Base-by-base conservation (phyloP, 1,140 invertebrate species). In the Macrostomum lignano region DNA sequence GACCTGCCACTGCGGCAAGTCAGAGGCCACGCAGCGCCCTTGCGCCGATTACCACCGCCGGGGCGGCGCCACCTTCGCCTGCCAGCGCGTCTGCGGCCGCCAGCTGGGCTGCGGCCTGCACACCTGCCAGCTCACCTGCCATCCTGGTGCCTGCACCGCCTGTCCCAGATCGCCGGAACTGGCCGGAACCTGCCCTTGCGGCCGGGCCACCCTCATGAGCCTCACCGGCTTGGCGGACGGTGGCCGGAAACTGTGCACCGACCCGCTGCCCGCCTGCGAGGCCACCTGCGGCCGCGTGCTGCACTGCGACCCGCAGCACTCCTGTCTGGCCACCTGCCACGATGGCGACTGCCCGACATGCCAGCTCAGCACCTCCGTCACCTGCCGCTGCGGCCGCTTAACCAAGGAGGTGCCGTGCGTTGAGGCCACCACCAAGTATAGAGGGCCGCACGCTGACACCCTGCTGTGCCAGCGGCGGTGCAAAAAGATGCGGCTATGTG, bases 221-320 rank as follows among this genome's bases (percentile, higher is more conserved):
- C 5, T 28, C 3, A n/a, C 9, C 9, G 23, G 67, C 41, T 59
- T 66, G 36, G 67, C 67, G 3, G 22, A 24, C 9, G 35, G 29
- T 21, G 17, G 31, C 17, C 39, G 66, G 38, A 63, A 53, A 22
- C 66, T 61, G 7, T 94, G 84, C 49, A 59, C 69, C 4, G 81
- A 91, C 55, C 67, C 73, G 0, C 66, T 93, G 41, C 77, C 79
- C 0, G 66, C 68, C 14, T 94, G 86, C 58, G 67, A 67, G 15
- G 67, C 72, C 36, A 50, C 56, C 14, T 94, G 84, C 52, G 65
- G 62, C 2, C 78, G 78, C 49, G 55, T 59, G 1, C 54, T 91
- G 3, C 58, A 58, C 20, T 93, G 82, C 57, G 81, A 82, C 2
- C 70, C 72, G 39, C 29, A 44, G 6, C 56, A 59, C 38, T 36